Evolutionary conservation across 2,113 vertebrate species (phyloP).

Genomic region (Bufo bufo): DNA sequence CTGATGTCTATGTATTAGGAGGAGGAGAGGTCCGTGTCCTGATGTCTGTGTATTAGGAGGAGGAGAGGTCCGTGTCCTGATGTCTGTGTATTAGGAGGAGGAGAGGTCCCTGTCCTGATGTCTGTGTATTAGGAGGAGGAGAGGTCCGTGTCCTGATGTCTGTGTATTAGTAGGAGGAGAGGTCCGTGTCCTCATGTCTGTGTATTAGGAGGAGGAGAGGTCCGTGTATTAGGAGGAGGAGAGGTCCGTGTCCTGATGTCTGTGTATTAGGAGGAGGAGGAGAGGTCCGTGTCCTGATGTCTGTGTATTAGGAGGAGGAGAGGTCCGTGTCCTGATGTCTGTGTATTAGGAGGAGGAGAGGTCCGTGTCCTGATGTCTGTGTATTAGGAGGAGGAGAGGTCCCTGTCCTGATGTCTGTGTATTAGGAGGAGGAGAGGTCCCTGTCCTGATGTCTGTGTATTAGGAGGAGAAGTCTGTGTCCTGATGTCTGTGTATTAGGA

Average conservation of each 20-base stretch:
- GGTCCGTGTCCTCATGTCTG: background rate
- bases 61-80: background rate
- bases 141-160: too few relatives aligned
- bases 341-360: background rate
- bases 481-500: background rate
- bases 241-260: background rate
- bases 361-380: background rate
- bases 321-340: background rate
- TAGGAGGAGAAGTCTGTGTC: background rate
- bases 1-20: background rate
- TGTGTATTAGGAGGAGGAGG: background rate
- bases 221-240: background rate
- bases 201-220: background rate
- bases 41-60: background rate
- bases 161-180: background rate
- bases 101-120: too few relatives aligned
- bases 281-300: conserved; percentile 13
- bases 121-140: too few relatives aligned
- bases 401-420: background rate
- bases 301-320: conserved; percentile 38
- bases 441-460: background rate
- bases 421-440: background rate
- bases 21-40: background rate
- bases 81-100: background rate
- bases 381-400: background rate